phyloP scores from a whole-genome alignment of 2,113 vertebrate species.

The Neoarius graeffei region DNA sequence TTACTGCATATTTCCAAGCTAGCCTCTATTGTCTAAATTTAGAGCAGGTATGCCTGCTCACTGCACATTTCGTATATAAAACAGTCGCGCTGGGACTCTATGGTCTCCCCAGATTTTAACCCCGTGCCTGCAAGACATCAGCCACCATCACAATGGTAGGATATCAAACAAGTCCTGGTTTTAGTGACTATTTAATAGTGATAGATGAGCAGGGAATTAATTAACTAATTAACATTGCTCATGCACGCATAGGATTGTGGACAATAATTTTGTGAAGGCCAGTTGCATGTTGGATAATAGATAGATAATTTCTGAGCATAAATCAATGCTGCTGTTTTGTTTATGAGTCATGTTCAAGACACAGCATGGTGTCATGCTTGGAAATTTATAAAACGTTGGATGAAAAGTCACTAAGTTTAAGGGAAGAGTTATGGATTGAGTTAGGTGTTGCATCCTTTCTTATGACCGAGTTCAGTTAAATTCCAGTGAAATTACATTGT shows the following conservation, averaged over 20 bases:
- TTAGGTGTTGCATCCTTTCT: not conserved
- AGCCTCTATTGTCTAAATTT: conserved; percentile 62
- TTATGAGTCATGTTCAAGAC: not conserved
- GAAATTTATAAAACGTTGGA: not conserved
- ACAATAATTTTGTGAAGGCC: not conserved
- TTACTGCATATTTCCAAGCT: conserved; percentile 43
- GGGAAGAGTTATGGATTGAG: not conserved
- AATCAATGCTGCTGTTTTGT: not conserved
- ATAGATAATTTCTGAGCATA: not conserved
- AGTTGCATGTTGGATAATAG: not conserved
- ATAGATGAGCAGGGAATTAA: not conserved
- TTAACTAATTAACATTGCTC: not conserved
- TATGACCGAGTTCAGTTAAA: not conserved
- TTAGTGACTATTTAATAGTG: not conserved
- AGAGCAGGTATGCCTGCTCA: conserved; percentile 56
- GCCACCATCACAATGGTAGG: conserved; percentile 60
- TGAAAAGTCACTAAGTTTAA: not conserved
- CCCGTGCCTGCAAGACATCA: conserved; percentile 20
- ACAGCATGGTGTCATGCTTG: not conserved
- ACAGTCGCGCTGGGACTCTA: conserved; percentile 28
- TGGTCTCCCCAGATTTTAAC: conserved; percentile 40
- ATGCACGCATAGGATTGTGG: not conserved
- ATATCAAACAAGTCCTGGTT: not conserved
- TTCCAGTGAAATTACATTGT: not conserved
- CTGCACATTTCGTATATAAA: conserved; percentile 56